phyloP scores from a whole-genome alignment of 1,140 invertebrate genomes.

The Drosophila bifasciata region DNA sequence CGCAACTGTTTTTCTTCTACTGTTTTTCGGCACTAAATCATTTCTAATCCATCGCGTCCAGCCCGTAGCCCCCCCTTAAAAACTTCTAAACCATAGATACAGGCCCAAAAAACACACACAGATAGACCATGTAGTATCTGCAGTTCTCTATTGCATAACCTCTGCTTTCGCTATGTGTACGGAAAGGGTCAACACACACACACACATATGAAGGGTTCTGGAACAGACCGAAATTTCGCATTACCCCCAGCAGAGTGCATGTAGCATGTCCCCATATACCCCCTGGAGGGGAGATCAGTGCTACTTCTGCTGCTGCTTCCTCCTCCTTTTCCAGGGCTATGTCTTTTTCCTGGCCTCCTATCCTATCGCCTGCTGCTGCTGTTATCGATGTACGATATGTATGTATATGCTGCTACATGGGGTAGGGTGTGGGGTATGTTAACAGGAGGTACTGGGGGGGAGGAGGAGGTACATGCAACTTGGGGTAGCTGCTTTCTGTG shows the following conservation, averaged over 20 bases:
- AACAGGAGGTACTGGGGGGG: constrained; percentile 16
- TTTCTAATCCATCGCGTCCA: constrained; percentile 69
- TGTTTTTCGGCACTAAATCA: constrained; percentile 54
- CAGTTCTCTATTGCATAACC: constrained; percentile 67
- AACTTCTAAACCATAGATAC: constrained; percentile 27
- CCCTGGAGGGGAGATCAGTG: background rate
- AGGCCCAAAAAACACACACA: constrained; percentile 5
- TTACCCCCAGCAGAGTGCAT: constrained; percentile 52
- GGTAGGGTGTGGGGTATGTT: constrained; percentile 2
- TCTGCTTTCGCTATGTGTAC: constrained; percentile 59
- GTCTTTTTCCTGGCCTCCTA: constrained; percentile 6
- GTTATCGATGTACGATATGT: constrained; percentile 32
- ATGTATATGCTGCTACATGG: background rate
- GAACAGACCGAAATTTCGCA: constrained; percentile 28
- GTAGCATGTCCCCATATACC: constrained; percentile 26
- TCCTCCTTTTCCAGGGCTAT: constrained; percentile 1
- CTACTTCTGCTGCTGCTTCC: background rate
- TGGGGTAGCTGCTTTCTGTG: constrained; percentile 5
- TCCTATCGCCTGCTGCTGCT: constrained; percentile 22
- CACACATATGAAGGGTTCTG: background rate
- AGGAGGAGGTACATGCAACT: constrained; percentile 35
- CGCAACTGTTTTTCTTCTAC: constrained; percentile 19
- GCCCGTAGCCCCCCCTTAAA: constrained; percentile 21
- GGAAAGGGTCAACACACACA: constrained; percentile 17
- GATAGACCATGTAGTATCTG: constrained; percentile 40